A percentile compares a stretch with the other conserved stretches of the same genome.
phyloP scores from a whole-genome alignment of 2,888 invertebrate species.

The Petrophora chlorosata region DNA sequence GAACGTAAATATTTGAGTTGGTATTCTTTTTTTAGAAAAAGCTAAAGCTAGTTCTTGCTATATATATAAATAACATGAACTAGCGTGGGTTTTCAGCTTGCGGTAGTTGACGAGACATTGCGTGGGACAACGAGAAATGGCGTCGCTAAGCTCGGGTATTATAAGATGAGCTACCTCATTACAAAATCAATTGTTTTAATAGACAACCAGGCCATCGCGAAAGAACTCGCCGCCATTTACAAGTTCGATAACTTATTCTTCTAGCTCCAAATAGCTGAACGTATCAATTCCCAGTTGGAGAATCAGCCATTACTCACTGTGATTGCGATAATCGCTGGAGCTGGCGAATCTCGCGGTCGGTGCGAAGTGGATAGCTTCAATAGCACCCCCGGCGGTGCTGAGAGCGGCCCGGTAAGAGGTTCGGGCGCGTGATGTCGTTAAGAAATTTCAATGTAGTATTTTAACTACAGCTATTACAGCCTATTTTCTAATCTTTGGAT shows the following conservation, averaged over 20 bases:
- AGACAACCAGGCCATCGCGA: background rate
- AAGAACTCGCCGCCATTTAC: constrained; percentile 14
- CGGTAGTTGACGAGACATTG: too few relatives aligned
- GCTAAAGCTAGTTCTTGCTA: too few relatives aligned
- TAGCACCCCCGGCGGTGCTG: constrained; percentile 5
- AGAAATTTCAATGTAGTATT: background rate
- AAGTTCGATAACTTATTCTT: constrained; percentile 4
- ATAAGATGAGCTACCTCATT: too few relatives aligned
- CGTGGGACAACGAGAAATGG: too few relatives aligned
- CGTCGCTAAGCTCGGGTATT: too few relatives aligned
- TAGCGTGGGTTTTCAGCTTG: too few relatives aligned
- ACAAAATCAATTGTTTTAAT: too few relatives aligned
- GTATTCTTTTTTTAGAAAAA: too few relatives aligned
- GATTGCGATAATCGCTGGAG: constrained; percentile 17
- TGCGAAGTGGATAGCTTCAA: background rate
- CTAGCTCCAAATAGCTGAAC: constrained; percentile 6
- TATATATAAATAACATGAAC: too few relatives aligned
- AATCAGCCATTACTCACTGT: constrained; percentile 1
- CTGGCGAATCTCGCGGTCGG: background rate
- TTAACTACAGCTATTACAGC: too few relatives aligned
- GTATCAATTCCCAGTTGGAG: constrained; percentile 2
- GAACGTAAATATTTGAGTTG: constrained; percentile 16
- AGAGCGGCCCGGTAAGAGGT: background rate
- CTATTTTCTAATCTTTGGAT: too few relatives aligned
- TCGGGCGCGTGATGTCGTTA: constrained; percentile 1